Percentiles rank a stretch among this genome's conserved stretches.
Evolutionary conservation across 2,797 vertebrate genomes (phyloP).

Genomic region (Linurgus olivaceus): DNA sequence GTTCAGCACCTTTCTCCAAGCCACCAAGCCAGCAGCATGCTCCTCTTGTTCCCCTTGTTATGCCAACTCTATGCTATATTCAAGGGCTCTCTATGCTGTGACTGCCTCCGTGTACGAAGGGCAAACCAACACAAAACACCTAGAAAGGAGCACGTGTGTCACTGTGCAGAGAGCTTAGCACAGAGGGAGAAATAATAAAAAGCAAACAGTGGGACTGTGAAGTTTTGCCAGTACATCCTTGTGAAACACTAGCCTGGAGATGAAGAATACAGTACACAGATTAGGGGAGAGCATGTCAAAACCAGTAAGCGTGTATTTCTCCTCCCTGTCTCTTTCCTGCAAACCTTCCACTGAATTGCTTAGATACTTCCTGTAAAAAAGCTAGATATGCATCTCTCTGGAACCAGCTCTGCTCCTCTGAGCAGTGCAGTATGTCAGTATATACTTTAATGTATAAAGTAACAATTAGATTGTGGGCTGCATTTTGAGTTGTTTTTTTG

Average conservation of each 20-base stretch:
- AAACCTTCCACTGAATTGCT: not conserved
- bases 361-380: not conserved
- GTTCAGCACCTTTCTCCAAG: not conserved
- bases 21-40: not conserved
- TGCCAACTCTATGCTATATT: not conserved
- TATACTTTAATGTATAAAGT: not conserved
- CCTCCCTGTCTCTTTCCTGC: not conserved
- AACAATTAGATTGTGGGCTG: slow-evolving; percentile 12
- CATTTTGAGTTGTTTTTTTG: not conserved
- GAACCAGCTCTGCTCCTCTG: not conserved
- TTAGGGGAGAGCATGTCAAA: not conserved
- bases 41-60: not conserved
- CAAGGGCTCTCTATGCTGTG: not conserved
- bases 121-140: not conserved
- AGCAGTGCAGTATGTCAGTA: not conserved
- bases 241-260: not conserved
- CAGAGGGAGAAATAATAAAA: not conserved
- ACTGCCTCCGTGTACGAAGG: not conserved
- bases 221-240: not conserved
- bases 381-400: not conserved
- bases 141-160: fast-evolving
- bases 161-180: not conserved
- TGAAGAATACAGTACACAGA: not conserved
- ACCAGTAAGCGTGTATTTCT: not conserved
- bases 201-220: fast-evolving